Conservation (phyloP, 53 echinoderm and acorn worm species). For the Luidia sarsii region DNA sequence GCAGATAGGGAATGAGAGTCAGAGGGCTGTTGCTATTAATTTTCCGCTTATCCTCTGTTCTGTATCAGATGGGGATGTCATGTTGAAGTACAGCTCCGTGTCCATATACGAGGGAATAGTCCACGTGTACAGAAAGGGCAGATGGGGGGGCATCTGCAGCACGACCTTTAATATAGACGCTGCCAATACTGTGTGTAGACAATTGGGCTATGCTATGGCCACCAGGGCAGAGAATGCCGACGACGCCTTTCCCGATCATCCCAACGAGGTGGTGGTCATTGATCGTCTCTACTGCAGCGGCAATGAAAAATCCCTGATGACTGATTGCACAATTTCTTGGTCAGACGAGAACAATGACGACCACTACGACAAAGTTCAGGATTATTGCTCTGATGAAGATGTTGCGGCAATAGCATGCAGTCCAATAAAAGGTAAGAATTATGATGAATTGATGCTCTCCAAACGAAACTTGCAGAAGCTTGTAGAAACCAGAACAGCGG, state of each 20-base stretch:
- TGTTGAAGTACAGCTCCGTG: neutral
- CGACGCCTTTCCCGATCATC: neutral
- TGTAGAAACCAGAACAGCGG: neutral
- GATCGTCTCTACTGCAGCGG: neutral
- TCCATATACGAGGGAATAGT: constrained; percentile 7
- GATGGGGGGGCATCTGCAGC: constrained; percentile 18
- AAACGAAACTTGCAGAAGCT: neutral
- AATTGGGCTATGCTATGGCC: neutral
- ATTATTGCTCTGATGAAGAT: neutral
- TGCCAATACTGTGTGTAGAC: neutral
- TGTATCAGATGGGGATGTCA: constrained; percentile 34
- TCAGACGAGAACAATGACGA: neutral
- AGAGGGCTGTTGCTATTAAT: too few species aligned
- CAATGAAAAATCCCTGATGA: neutral
- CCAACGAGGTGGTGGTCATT: neutral
- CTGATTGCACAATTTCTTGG: neutral
- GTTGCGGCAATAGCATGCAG: neutral
- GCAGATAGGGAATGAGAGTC: too few species aligned
- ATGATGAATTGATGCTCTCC: too few species aligned
- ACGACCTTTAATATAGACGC: neutral
- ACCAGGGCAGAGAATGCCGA: constrained; percentile 4
- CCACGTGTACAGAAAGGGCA: constrained; percentile 6
- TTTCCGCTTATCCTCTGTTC: too few species aligned
- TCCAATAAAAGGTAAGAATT: neutral
- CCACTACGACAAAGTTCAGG: neutral